Evolutionary conservation across 2,888 invertebrate genomes (phyloP).

Genomic region (Trissonchulus latispiculum): DNA sequence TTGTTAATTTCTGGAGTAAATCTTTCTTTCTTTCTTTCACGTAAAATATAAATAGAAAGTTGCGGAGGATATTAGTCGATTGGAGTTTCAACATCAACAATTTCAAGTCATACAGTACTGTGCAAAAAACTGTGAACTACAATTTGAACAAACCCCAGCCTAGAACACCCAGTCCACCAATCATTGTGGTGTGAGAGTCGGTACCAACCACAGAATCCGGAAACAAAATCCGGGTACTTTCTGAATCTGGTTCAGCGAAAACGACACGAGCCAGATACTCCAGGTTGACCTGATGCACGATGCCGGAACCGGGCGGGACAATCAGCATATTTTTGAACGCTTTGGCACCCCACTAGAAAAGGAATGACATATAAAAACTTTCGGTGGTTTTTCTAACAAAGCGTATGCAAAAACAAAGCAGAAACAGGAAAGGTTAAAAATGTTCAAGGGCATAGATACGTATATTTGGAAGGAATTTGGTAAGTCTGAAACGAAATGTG

Average conservation of each 20-base stretch:
- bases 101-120: no score
- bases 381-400: no score
- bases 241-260: slow-evolving; percentile 24
- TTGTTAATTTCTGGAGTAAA: no score
- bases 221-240: slow-evolving; percentile 53
- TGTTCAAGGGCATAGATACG: no score
- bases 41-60: background rate
- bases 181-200: slow-evolving; percentile 98
- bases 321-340: slow-evolving; percentile 91
- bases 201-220: slow-evolving; percentile 92
- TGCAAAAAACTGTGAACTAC: slow-evolving; percentile 1
- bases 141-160: slow-evolving; percentile 59
- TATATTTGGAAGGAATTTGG: no score
- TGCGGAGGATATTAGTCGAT: no score
- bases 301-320: slow-evolving; percentile 94
- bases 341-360: slow-evolving; percentile 79
- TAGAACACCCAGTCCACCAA: slow-evolving; percentile 86
- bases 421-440: background rate
- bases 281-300: slow-evolving; percentile 95
- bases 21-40: no score
- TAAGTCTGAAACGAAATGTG: no score
- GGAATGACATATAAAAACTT: slow-evolving; percentile 16
- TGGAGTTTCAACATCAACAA: no score
- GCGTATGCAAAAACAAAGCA: background rate
- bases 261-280: slow-evolving; percentile 86